Evolutionary conservation across 2,797 vertebrate species (phyloP).

Genomic region (Mallotus villosus): DNA sequence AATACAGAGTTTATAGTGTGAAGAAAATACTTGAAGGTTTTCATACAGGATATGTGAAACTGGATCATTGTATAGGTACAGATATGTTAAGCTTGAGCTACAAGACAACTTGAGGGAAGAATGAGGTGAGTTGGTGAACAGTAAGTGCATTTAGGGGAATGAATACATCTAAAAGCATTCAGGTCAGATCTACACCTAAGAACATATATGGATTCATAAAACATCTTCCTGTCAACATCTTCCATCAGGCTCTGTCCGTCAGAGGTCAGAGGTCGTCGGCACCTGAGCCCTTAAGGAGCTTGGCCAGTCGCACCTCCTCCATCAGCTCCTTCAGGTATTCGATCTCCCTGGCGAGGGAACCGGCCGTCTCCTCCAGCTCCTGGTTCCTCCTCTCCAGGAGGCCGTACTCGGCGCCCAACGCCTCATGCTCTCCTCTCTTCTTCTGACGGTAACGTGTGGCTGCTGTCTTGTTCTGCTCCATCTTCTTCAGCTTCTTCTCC

Average conservation of each 20-base stretch:
- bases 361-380: conserved; percentile 82
- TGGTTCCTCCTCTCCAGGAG: conserved; percentile 85
- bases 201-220: neutral
- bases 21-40: conserved; percentile 39
- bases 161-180: conserved; percentile 31
- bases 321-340: conserved; percentile 94
- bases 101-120: conserved; percentile 4
- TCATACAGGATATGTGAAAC: neutral
- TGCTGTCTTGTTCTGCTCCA: conserved; percentile 97
- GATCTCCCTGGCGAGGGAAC: conserved; percentile 89
- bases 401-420: conserved; percentile 69
- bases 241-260: neutral
- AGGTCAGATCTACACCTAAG: conserved; percentile 20
- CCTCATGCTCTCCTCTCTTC: conserved; percentile 85
- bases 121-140: conserved; percentile 2
- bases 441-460: conserved; percentile 93
- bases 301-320: conserved; percentile 85
- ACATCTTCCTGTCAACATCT: neutral
- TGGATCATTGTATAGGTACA: neutral
- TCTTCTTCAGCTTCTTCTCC: conserved; percentile 92
- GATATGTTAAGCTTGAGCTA: neutral
- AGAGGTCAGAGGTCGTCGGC: conserved; percentile 47
- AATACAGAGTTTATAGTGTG: conserved; percentile 9
- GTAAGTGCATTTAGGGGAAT: conserved; percentile 1
- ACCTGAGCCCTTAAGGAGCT: conserved; percentile 61